Evolutionary conservation across 2,113 vertebrate genomes (phyloP).

Genomic region (Motacilla alba): DNA sequence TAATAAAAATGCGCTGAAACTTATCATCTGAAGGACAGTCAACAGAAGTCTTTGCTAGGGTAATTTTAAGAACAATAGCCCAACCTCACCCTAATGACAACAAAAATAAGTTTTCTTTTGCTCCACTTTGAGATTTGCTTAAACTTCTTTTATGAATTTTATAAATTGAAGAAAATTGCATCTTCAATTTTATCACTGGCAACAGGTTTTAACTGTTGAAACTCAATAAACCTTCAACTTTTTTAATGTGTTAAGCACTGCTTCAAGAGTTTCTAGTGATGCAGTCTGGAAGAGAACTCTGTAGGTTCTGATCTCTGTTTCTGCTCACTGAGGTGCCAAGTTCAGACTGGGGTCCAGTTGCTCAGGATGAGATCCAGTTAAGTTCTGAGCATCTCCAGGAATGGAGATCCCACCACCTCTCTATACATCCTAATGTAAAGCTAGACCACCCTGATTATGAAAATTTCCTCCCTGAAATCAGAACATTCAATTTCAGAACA

Average conservation of each 20-base stretch:
- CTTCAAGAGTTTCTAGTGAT: background rate
- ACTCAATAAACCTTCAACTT: background rate
- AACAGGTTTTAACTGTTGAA: background rate
- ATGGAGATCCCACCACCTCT: background rate
- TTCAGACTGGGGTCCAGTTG: background rate
- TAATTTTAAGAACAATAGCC: background rate
- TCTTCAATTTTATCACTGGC: background rate
- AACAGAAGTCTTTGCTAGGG: background rate
- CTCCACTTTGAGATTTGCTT: background rate
- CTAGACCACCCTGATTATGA: background rate
- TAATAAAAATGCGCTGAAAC: background rate
- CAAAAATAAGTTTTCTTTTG: background rate
- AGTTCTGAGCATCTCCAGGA: background rate
- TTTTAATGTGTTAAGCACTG: background rate
- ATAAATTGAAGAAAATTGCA: background rate
- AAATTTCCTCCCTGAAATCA: background rate
- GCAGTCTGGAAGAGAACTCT: background rate
- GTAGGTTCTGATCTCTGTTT: background rate
- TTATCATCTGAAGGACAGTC: background rate
- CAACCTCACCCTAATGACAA: background rate
- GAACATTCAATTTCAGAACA: background rate
- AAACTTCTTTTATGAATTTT: background rate
- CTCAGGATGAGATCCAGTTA: background rate
- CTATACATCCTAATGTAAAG: background rate
- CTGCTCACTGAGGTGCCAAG: background rate